phyloP scores from a whole-genome alignment of 2,888 invertebrate genomes.

The Timandra comae region DNA sequence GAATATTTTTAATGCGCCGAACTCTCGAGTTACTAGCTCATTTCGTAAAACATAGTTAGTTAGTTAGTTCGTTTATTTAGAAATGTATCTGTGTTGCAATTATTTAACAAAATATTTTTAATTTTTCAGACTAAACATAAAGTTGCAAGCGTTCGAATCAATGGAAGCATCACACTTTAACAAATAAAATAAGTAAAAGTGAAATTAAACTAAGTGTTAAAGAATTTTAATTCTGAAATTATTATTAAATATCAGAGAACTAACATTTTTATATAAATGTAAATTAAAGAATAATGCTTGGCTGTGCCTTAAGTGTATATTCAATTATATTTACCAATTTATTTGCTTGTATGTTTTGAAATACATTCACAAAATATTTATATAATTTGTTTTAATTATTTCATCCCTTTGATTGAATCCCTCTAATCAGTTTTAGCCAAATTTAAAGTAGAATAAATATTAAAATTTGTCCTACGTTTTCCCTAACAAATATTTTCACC shows the following conservation, averaged over 20 bases:
- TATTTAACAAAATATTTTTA: too few species aligned
- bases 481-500: too few species aligned
- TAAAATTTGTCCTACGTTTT: neutral
- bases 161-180: slow-evolving; percentile 81
- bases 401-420: too few species aligned
- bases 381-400: slow-evolving; percentile 2
- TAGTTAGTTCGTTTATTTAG: too few species aligned
- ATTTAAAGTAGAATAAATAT: neutral
- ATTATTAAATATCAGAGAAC: neutral
- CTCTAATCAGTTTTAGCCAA: too few species aligned
- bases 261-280: slow-evolving; percentile 2
- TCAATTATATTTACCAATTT: slow-evolving; percentile 2
- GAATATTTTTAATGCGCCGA: too few species aligned
- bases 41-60: too few species aligned
- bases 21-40: too few species aligned
- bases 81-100: too few species aligned
- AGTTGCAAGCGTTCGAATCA: slow-evolving; percentile 75
- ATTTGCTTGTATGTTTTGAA: slow-evolving; percentile 8
- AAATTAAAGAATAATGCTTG: too few species aligned
- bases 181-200: slow-evolving; percentile 41
- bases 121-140: slow-evolving; percentile 75
- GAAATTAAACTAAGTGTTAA: slow-evolving; percentile 15
- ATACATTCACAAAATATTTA: neutral
- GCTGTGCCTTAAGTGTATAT: slow-evolving; percentile 35
- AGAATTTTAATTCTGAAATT: slow-evolving; percentile 15